phyloP scores from a whole-genome alignment of 2,888 invertebrate species.

The Caenorhabditis virilis region DNA sequence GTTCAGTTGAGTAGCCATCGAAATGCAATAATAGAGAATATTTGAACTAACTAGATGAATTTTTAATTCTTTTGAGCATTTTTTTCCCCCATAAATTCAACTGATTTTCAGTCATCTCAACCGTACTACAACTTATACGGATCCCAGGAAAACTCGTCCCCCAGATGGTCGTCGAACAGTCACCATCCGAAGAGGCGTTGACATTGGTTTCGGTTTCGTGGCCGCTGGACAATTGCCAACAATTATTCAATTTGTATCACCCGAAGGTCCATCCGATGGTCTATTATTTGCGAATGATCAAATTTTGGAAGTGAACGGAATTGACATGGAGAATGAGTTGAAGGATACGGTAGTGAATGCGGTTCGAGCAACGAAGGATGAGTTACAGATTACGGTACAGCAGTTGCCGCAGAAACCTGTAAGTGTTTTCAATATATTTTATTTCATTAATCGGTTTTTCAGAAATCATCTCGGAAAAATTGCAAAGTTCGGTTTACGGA shows the following conservation, averaged over 20 bases:
- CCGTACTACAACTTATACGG: slow-evolving; percentile 88
- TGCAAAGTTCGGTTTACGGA: slow-evolving; percentile 63
- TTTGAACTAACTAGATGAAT: slow-evolving; percentile 17
- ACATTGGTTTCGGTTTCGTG: slow-evolving; percentile 91
- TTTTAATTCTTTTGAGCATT: not conserved
- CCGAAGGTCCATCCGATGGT: slow-evolving; percentile 86
- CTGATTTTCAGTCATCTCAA: slow-evolving; percentile 74
- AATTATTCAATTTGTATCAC: slow-evolving; percentile 78
- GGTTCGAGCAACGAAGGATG: slow-evolving; percentile 43
- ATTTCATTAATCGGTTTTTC: slow-evolving; percentile 5
- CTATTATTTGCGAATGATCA: slow-evolving; percentile 89
- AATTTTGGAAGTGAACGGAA: slow-evolving; percentile 86
- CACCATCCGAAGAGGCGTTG: slow-evolving; percentile 77
- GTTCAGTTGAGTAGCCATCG: too few species aligned
- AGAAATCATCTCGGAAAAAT: slow-evolving; percentile 43
- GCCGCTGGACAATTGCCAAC: slow-evolving; percentile 91
- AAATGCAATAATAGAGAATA: not conserved
- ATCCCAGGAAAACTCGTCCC: slow-evolving; percentile 74
- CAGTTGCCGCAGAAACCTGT: slow-evolving; percentile 41
- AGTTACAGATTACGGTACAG: slow-evolving; percentile 49
- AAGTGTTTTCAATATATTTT: not conserved
- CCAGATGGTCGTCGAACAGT: slow-evolving; percentile 44
- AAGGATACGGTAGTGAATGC: slow-evolving; percentile 60
- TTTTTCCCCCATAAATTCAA: not conserved
- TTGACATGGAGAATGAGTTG: slow-evolving; percentile 84